phyloP scores from a whole-genome alignment of 2,888 invertebrate species.

The Andrena bucephala region DNA sequence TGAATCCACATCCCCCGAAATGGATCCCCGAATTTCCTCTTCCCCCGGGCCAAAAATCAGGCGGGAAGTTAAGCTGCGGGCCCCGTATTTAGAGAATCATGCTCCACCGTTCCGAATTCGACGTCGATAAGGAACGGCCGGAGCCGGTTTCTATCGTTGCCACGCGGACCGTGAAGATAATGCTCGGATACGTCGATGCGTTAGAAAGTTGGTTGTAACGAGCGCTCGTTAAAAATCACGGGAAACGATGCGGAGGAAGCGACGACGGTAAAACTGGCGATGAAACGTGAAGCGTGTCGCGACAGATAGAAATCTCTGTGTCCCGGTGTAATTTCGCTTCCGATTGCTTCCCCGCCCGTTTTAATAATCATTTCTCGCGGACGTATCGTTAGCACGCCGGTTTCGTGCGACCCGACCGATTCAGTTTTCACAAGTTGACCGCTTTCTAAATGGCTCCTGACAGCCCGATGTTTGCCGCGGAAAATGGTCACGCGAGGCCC shows the following conservation, averaged over 20 bases:
- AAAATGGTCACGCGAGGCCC: conserved; percentile 15
- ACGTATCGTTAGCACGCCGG: neutral
- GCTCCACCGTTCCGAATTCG: conserved; percentile 15
- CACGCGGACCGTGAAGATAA: conserved; percentile 43
- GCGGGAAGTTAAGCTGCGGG: conserved; percentile 18
- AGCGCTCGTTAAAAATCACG: conserved; percentile 47
- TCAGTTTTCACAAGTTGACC: neutral
- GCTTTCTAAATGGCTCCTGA: conserved; percentile 42
- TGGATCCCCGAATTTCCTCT: neutral
- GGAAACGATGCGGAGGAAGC: conserved; percentile 36
- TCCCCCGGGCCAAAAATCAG: neutral
- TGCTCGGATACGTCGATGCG: conserved; percentile 51
- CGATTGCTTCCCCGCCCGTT: conserved; percentile 32
- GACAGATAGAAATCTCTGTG: conserved; percentile 21
- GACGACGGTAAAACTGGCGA: conserved; percentile 10
- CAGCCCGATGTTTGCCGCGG: neutral
- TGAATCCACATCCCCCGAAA: neutral
- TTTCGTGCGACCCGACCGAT: neutral
- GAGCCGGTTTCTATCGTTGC: conserved; percentile 11
- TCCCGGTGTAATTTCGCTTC: conserved; percentile 28
- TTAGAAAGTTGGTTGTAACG: conserved; percentile 51
- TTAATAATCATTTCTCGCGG: conserved; percentile 4
- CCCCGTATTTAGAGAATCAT: conserved; percentile 38
- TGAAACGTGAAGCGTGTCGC: conserved; percentile 52
- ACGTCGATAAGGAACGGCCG: conserved; percentile 35